Evolutionary conservation across 2,888 invertebrate genomes (phyloP).

Genomic region (Boloria euphrosyne): DNA sequence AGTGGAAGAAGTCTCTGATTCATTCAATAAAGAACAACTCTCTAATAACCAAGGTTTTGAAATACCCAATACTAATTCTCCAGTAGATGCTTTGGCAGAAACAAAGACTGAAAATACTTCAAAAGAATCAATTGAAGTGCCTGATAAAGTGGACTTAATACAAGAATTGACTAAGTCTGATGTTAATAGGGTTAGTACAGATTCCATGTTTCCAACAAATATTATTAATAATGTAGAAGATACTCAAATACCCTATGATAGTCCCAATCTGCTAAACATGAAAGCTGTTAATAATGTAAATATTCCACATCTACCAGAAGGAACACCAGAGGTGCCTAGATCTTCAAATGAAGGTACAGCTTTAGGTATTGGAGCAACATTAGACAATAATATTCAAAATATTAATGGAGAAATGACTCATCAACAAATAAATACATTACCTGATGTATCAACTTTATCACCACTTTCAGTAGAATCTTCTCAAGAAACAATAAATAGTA

Average conservation of each 20-base stretch:
- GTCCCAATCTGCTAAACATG: slow-evolving; percentile 40
- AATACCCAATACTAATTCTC: slow-evolving; percentile 4
- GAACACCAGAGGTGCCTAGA: slow-evolving; percentile 36
- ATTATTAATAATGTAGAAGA: slow-evolving; percentile 37
- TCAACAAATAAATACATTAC: slow-evolving; percentile 16
- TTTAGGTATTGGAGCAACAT: slow-evolving; percentile 10
- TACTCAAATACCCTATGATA: slow-evolving; percentile 43
- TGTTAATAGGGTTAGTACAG: slow-evolving; percentile 48
- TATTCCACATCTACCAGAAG: slow-evolving; percentile 28
- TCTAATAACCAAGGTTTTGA: slow-evolving; percentile 1
- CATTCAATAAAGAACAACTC: slow-evolving; percentile 5
- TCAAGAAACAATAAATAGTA: slow-evolving; percentile 11
- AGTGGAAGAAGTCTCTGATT: not conserved
- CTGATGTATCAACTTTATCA: not conserved
- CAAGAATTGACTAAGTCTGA: slow-evolving; percentile 42
- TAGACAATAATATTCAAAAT: slow-evolving; percentile 24
- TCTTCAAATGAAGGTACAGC: not conserved
- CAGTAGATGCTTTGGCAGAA: not conserved
- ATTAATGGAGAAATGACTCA: slow-evolving; percentile 22
- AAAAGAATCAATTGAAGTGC: slow-evolving; percentile 45
- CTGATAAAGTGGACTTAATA: slow-evolving; percentile 49
- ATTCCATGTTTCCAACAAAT: slow-evolving; percentile 47
- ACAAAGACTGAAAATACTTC: slow-evolving; percentile 32
- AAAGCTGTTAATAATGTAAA: slow-evolving; percentile 31
- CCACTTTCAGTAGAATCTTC: not conserved